Conservation (phyloP, 2,113 vertebrate species). For the Passer montanus region DNA sequence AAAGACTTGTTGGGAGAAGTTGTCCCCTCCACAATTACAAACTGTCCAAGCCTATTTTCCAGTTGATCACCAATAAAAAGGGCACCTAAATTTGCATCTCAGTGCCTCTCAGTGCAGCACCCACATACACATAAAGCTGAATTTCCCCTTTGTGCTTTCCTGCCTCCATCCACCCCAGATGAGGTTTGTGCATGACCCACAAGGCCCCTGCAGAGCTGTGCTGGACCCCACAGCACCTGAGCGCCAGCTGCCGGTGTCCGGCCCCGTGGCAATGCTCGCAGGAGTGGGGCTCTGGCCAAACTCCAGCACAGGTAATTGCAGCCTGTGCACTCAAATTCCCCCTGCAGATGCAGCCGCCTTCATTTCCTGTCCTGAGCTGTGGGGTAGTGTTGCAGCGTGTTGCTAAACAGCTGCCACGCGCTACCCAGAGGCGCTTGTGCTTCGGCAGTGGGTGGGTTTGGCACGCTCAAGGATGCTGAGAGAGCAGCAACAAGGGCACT, state of each 20-base stretch:
- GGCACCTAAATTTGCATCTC: not conserved
- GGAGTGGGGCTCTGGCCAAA: not conserved
- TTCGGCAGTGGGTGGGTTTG: not conserved
- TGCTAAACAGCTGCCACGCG: slow-evolving; percentile 20
- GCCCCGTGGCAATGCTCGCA: accelerated
- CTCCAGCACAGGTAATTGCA: slow-evolving; percentile 16
- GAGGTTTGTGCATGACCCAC: not conserved
- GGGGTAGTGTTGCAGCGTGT: not conserved
- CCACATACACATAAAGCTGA: not conserved
- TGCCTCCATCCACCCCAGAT: not conserved
- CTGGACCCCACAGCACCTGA: not conserved
- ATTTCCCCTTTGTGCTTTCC: not conserved
- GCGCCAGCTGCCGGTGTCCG: accelerated
- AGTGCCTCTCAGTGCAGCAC: not conserved
- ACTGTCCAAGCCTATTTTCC: not conserved
- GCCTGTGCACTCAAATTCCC: not conserved
- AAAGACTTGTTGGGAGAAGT: not conserved
- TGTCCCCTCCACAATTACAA: not conserved
- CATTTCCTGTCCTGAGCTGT: slow-evolving; percentile 53
- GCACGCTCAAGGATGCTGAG: not conserved
- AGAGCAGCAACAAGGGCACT: not conserved
- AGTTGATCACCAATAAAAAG: not conserved
- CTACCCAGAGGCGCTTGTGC: not conserved
- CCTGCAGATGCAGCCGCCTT: slow-evolving; percentile 47
- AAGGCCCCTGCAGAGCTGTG: accelerated